Evolutionary conservation across 2,888 invertebrate species (phyloP).

Genomic region (Amphipoea oculea): DNA sequence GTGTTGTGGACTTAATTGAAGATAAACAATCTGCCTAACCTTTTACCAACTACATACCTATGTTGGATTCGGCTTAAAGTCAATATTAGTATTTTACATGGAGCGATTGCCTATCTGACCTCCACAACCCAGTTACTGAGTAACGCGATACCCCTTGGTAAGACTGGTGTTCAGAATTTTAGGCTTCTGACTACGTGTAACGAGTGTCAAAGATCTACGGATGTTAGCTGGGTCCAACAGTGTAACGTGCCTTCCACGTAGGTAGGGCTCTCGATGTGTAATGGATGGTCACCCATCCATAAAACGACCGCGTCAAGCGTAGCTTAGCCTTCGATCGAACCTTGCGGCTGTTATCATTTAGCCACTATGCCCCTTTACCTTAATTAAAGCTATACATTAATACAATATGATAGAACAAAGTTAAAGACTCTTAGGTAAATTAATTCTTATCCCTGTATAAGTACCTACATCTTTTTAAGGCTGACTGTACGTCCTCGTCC

Average conservation of each 20-base stretch:
- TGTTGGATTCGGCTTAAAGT: too few relatives aligned
- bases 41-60: background rate
- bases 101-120: background rate
- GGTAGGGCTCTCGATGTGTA: too few relatives aligned
- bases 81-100: background rate
- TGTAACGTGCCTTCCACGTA: background rate
- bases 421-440: background rate
- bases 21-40: background rate
- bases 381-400: background rate
- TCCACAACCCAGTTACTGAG: background rate
- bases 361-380: background rate
- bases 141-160: background rate
- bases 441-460: background rate
- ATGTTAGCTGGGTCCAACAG: background rate
- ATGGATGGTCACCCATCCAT: background rate
- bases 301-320: background rate
- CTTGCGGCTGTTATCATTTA: background rate
- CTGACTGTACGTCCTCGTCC: background rate
- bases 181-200: background rate
- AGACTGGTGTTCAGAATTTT: background rate
- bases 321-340: background rate
- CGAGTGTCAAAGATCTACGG: background rate
- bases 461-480: background rate
- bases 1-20: background rate
- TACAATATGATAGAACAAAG: background rate